Base-by-base conservation (phyloP, 2,888 invertebrate species). In the Agrotis exclamationis region DNA sequence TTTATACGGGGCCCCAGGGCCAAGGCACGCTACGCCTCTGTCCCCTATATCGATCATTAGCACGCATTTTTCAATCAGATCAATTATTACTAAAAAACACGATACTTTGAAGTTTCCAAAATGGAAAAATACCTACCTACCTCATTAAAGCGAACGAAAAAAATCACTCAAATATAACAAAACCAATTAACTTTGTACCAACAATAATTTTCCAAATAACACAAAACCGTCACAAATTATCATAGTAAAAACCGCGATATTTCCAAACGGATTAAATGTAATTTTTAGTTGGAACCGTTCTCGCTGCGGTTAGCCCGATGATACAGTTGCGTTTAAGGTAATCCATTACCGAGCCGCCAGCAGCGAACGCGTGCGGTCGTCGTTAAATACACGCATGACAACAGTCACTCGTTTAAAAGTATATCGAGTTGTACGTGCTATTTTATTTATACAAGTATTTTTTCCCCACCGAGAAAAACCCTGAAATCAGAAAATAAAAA, bases 291-390 rank as follows among this genome's bases (percentile, higher is more conserved):
- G 83, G 74, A 84, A 83, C 83, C 81, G 80, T 83, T 85, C 85
- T 84, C 84, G 79, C 78, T 87, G 89, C 80, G 88, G 87, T 85
- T 79, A 80, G 84, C 86, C 82, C 77, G 84, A 83, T 86, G 87
- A 87, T 87, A 87, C 87, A 88, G 86, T 86, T 87, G 85, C 83
- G 87, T 86, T 88, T 83, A 87, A 86, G 85, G 86, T 87, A 87
- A 89, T 89, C 87, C 87, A 88, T 89, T 89, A 87, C 85, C 76
- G 73, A 77, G 62, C 81, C 78, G 70, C 77, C 73, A 76, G 76
- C 78, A 80, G 76, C 82, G 82, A 73, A 80, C 77, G 77, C 80
- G 77, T 84, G 84, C 78, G 70, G 45, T 72, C 56, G 69, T 67
- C 73, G 83, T 79, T 84, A 84, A 83, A 84, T 84, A 84, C 70